These are phyloP conservation scores for Galemys pyrenaicus DNA, from an alignment of 2,113 vertebrate genomes.

Conservation along the genomic window DNA sequence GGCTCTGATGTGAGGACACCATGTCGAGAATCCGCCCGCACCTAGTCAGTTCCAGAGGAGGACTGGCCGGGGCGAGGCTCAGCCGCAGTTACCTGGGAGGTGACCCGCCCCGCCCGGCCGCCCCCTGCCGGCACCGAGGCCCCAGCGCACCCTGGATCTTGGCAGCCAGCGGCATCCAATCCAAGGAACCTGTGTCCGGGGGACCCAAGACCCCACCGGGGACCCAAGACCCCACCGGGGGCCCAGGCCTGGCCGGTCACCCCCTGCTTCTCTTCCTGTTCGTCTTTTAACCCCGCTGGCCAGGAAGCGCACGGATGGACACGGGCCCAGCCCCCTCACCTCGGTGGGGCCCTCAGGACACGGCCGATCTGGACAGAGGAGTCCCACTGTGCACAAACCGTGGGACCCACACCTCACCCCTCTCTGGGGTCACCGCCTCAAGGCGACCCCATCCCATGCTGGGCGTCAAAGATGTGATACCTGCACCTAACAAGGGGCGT, in stretches of 20 bases:
- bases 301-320: slow-evolving; percentile 63
- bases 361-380: not conserved
- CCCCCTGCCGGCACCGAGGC: not conserved
- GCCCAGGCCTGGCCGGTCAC: slow-evolving; percentile 39
- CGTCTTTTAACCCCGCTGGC: slow-evolving; percentile 67
- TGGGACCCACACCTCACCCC: fast-evolving
- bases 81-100: slow-evolving; percentile 61
- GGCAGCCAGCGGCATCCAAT: slow-evolving; percentile 25
- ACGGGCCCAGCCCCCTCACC: not conserved
- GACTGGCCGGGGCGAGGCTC: no score
- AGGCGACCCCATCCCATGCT: not conserved
- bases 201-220: not conserved
- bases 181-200: not conserved
- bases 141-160: slow-evolving; percentile 72
- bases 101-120: not conserved
- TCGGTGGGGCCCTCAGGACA: not conserved
- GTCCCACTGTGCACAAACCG: not conserved
- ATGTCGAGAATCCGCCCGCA: not conserved
- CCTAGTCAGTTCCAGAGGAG: slow-evolving; percentile 75
- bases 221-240: not conserved
- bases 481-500: no score
- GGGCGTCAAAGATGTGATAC: not conserved
- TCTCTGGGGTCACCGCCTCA: not conserved
- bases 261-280: slow-evolving; percentile 50
- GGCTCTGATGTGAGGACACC: slow-evolving; percentile 31